These are phyloP conservation scores for Sinosuthora webbiana DNA, from an alignment of 2,113 vertebrate species.

Conservation along the genomic window DNA sequence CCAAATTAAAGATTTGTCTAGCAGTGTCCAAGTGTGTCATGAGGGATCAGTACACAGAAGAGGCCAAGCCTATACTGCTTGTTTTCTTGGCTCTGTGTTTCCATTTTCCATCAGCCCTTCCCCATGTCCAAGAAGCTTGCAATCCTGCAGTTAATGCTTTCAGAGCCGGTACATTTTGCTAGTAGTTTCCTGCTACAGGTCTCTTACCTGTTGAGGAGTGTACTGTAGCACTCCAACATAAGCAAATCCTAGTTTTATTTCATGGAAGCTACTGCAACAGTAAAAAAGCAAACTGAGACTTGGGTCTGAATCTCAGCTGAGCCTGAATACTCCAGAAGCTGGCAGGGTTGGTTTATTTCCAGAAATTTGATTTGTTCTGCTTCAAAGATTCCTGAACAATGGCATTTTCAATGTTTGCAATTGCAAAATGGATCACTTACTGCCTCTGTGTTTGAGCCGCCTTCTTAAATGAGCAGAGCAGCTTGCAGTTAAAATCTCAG, in stretches of 20 bases:
- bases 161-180: background rate
- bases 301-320: background rate
- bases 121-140: background rate
- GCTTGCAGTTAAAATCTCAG: background rate
- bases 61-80: background rate
- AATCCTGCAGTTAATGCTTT: background rate
- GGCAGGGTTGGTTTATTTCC: background rate
- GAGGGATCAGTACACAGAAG: background rate
- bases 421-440: background rate
- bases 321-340: background rate
- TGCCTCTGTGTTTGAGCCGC: background rate
- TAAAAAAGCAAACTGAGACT: background rate
- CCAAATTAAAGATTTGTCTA: background rate
- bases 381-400: conserved; percentile 10
- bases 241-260: background rate
- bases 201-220: background rate
- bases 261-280: background rate
- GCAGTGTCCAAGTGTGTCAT: background rate
- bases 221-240: background rate
- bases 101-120: background rate
- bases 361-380: background rate
- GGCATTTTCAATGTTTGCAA: background rate
- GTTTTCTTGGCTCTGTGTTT: background rate
- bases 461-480: background rate
- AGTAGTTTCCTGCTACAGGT: background rate